These are phyloP conservation scores for Glaucomys volans DNA, from an alignment of 2,113 vertebrate species.

Conservation along the genomic window DNA sequence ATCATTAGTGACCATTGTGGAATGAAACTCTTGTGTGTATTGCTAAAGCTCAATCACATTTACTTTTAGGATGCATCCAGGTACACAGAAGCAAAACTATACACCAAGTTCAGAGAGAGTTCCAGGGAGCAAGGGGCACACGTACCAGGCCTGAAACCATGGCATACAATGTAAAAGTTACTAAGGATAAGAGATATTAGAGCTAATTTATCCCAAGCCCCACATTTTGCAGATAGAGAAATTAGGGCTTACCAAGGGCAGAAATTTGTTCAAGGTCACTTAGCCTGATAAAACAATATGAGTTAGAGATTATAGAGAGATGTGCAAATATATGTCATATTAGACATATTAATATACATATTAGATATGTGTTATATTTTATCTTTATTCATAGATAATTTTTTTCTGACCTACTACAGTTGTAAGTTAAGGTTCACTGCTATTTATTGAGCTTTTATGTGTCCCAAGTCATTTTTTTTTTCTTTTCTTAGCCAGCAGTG, in stretches of 20 bases:
- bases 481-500: background rate
- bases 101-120: background rate
- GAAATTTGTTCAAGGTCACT: background rate
- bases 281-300: background rate
- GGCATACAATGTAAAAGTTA: background rate
- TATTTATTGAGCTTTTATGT: background rate
- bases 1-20: conserved; percentile 47
- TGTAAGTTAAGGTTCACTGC: background rate
- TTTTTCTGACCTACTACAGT: background rate
- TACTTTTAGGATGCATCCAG: rapidly evolving
- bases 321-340: background rate
- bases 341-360: background rate
- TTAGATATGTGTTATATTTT: no score
- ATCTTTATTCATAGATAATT: background rate
- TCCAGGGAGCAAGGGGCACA: background rate
- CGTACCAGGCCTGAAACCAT: rapidly evolving
- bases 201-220: background rate
- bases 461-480: background rate
- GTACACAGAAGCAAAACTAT: background rate
- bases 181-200: background rate
- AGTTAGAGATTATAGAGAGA: background rate
- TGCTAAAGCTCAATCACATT: background rate
- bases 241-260: background rate
- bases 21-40: background rate
- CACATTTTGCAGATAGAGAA: background rate